Evolutionary conservation across 2,113 vertebrate genomes (phyloP).

Genomic region (Thryonomys swinderianus): DNA sequence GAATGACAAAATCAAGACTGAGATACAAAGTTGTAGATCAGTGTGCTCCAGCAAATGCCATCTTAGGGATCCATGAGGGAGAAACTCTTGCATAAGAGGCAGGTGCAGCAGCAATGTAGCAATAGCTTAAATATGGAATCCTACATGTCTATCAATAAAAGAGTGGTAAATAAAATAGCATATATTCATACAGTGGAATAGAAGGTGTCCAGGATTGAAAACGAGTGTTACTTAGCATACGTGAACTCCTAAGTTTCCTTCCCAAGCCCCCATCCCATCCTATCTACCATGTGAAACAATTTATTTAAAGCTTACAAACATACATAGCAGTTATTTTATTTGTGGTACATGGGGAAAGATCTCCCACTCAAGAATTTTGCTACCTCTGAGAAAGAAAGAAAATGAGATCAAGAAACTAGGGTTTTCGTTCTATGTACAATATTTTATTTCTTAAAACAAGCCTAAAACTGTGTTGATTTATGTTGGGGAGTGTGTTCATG

Average conservation of each 20-base stretch:
- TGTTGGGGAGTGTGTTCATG: background rate
- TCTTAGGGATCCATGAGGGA: background rate
- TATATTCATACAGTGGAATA: no score
- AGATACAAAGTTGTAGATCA: background rate
- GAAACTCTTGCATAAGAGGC: background rate
- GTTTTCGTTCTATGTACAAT: background rate
- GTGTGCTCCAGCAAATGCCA: background rate
- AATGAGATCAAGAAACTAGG: background rate
- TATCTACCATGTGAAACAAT: background rate
- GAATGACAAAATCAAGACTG: background rate
- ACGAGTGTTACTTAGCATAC: background rate
- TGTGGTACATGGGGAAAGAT: background rate
- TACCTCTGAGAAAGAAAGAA: background rate
- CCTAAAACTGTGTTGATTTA: background rate
- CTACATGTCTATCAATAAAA: background rate
- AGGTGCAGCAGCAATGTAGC: background rate
- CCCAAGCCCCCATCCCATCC: background rate
- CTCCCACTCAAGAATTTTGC: background rate
- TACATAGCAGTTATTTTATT: background rate
- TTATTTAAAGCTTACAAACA: conserved; percentile 17
- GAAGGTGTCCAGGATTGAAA: background rate
- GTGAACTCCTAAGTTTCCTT: background rate
- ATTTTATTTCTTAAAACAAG: conserved; percentile 8
- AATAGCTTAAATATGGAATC: background rate
- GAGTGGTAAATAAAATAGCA: background rate